Conservation (phyloP, 2,797 vertebrate species). For the Lates japonicus region DNA sequence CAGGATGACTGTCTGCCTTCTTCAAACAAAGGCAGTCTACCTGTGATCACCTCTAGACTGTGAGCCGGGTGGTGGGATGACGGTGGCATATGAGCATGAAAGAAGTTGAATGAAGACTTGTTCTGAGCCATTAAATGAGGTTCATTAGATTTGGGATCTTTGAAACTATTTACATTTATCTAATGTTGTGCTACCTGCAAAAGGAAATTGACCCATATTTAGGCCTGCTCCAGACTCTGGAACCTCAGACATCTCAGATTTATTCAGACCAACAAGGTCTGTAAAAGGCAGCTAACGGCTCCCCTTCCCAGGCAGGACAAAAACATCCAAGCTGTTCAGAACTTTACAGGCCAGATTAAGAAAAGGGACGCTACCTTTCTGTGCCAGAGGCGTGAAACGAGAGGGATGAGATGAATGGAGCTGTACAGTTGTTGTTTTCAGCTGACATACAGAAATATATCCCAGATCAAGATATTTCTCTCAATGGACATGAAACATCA, state of each 20-base stretch:
- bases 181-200: constrained; percentile 7
- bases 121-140: not conserved
- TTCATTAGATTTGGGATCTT: constrained; percentile 3
- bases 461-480: not conserved
- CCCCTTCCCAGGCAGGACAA: no score
- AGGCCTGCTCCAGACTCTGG: not conserved
- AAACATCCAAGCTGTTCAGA: not conserved
- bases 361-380: not conserved
- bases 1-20: not conserved
- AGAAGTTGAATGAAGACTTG: constrained; percentile 10
- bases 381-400: not conserved
- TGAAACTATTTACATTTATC: constrained; percentile 17
- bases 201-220: constrained; percentile 15
- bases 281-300: no score
- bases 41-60: not conserved
- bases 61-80: not conserved
- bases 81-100: not conserved
- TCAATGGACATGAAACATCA: not conserved
- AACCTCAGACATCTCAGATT: not conserved
- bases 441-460: not conserved
- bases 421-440: not conserved
- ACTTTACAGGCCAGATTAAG: not conserved
- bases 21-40: not conserved
- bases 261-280: not conserved
- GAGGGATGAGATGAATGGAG: not conserved